These are phyloP conservation scores for Pristionchus entomophagus DNA, from an alignment of 2,888 invertebrate species.

Conservation along the genomic window DNA sequence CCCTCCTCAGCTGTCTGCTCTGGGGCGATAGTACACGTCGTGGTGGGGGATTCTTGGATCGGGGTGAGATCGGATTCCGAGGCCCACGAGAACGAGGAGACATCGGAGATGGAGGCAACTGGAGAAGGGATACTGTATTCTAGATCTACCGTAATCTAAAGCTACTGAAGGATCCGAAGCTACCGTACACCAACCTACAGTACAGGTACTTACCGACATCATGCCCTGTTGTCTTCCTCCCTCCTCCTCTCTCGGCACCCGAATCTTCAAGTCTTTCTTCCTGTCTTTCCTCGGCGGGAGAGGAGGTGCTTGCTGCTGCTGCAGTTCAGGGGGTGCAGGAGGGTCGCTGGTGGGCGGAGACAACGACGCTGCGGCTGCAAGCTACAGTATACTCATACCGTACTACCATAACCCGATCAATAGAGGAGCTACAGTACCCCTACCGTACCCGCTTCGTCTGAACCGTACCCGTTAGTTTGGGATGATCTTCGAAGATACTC, in stretches of 20 bases:
- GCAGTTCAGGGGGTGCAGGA: background rate
- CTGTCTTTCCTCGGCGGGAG: constrained; percentile 24
- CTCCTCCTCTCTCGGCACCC: background rate
- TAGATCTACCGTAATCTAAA: background rate
- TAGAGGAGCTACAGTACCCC: background rate
- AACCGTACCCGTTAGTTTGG: background rate
- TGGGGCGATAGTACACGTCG: constrained; percentile 27
- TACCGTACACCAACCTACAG: background rate
- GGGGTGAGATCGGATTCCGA: constrained; percentile 14
- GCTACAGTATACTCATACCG: background rate
- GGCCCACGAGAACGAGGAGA: constrained; percentile 16
- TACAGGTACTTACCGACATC: constrained; percentile 11
- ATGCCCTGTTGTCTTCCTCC: background rate
- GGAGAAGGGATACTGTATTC: background rate
- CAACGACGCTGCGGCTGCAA: background rate
- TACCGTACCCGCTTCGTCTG: background rate
- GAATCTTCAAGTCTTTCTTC: background rate
- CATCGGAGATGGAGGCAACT: constrained; percentile 30
- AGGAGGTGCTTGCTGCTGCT: background rate
- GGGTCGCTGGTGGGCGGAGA: background rate
- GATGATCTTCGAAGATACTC: constrained; percentile 43
- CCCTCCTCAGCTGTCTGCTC: constrained; percentile 38
- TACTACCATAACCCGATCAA: too few species aligned
- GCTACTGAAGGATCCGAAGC: background rate
- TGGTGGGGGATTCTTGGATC: background rate